phyloP scores from a whole-genome alignment of 2,888 invertebrate genomes.

The Epistrophe eligans region DNA sequence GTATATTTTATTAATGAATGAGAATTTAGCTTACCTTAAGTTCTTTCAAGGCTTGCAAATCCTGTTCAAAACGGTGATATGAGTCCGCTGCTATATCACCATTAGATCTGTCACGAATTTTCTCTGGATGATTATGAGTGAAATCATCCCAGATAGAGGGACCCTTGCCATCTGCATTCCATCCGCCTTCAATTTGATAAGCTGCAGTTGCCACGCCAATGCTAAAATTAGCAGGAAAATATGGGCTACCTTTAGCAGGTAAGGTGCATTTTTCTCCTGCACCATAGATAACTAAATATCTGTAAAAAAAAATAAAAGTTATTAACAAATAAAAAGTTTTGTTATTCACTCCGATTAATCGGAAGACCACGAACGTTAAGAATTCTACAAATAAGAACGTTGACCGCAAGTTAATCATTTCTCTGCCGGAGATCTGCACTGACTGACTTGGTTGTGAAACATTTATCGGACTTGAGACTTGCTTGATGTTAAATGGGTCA shows the following conservation, averaged over 20 bases:
- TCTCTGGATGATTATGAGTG: constrained; percentile 80
- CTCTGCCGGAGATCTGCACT: constrained; percentile 8
- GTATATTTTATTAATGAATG: not conserved
- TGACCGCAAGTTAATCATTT: constrained; percentile 19
- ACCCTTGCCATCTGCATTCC: constrained; percentile 83
- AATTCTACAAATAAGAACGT: not conserved
- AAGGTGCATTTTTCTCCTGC: constrained; percentile 1
- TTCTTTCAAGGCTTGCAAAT: constrained; percentile 85
- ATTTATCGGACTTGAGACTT: not conserved
- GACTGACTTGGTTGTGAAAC: constrained; percentile 13
- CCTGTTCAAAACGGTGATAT: constrained; percentile 86
- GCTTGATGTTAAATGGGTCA: constrained; percentile 17
- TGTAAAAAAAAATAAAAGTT: not conserved
- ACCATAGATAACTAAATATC: not conserved
- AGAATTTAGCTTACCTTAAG: constrained; percentile 83
- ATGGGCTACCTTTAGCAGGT: constrained; percentile 58
- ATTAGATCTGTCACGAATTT: constrained; percentile 84
- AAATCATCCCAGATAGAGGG: constrained; percentile 80
- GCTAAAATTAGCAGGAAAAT: constrained; percentile 77
- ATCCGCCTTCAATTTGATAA: constrained; percentile 80
- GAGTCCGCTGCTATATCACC: constrained; percentile 87
- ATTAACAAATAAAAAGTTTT: not conserved
- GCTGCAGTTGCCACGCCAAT: constrained; percentile 79
- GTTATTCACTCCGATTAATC: not conserved
- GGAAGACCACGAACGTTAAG: not conserved